Base-by-base conservation (phyloP, 2,113 vertebrate genomes). In the Struthidea cinerea region DNA sequence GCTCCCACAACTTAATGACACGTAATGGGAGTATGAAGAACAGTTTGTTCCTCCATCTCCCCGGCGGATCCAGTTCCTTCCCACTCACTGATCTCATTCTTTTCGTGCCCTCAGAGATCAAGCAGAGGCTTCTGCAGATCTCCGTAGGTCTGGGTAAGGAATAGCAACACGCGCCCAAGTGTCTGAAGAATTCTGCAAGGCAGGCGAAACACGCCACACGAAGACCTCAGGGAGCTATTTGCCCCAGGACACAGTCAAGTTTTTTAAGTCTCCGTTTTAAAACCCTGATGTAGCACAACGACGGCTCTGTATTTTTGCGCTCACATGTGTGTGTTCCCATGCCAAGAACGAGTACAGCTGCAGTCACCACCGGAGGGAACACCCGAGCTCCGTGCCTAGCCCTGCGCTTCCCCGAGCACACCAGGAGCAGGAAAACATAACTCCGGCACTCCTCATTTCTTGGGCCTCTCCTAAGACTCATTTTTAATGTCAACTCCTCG, bases 171-270 rank as follows among this genome's bases (percentile, higher is more conserved):
- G 10, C 37, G 3, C 50, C 46, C 46, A 8, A 16, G 47, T 1
- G 32, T 10, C 35, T 21, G 11, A 16, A 15, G 56, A 17, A 2
- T 37, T 27, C 37, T 0, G 52, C 41, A 4, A 17, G 47, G 76
- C 28, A 23, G 27, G 8, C 15, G n/a, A 12, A 22, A 32, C 1
- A 1, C 1, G 18, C 37, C 37, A 1, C 3, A 5, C 1, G 1
- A 6, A 28, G 27, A 30, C 26, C 30, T 21, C 61, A 11, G 16
- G 16, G 41, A 30, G 10, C 1, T 21, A 6, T 12, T 5, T 24
- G 47, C 35, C 26, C 9, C 20, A 16, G 21, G 30, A 32, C 32
- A 10, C 4, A 1, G 33, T n/a, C 13, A 0, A 1, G 9, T 20
- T n/a, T 37, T 44, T 23, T 5, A 13, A 20, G 9, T 24, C 37